Conservation (phyloP, 2,797 vertebrate species). For the Alectoris magna region DNA sequence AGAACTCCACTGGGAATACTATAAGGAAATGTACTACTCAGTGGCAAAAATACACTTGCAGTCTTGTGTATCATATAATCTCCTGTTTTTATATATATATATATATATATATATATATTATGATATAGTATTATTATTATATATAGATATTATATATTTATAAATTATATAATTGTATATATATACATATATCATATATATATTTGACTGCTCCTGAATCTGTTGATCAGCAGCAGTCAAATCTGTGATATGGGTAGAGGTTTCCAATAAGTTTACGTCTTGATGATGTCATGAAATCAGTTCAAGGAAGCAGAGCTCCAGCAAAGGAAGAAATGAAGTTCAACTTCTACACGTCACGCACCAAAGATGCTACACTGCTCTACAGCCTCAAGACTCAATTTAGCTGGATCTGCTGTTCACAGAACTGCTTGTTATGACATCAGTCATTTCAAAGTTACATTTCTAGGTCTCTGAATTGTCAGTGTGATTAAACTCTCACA, state of each 20-base stretch:
- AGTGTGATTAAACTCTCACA: slow-evolving; percentile 24
- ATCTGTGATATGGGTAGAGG: not conserved
- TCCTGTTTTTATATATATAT: too few species aligned
- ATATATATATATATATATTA: too few species aligned
- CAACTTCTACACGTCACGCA: not conserved
- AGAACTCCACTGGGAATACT: not conserved
- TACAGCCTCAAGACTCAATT: slow-evolving; percentile 6
- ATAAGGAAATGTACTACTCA: not conserved
- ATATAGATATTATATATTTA: too few species aligned
- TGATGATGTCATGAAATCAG: not conserved
- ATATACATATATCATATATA: too few species aligned
- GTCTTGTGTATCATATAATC: not conserved
- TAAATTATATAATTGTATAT: too few species aligned
- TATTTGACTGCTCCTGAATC: too few species aligned
- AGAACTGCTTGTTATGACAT: not conserved
- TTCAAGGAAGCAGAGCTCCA: not conserved
- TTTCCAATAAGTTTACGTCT: not conserved
- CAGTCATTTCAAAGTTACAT: not conserved
- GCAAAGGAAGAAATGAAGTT: not conserved
- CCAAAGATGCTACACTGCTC: not conserved
- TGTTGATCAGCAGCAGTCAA: not conserved
- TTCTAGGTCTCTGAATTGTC: slow-evolving; percentile 32
- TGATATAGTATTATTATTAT: too few species aligned
- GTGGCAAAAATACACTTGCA: not conserved
- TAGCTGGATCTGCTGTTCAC: not conserved